Evolutionary conservation across 2,113 vertebrate species (phyloP).

Genomic region (Oenanthe oenanthe): DNA sequence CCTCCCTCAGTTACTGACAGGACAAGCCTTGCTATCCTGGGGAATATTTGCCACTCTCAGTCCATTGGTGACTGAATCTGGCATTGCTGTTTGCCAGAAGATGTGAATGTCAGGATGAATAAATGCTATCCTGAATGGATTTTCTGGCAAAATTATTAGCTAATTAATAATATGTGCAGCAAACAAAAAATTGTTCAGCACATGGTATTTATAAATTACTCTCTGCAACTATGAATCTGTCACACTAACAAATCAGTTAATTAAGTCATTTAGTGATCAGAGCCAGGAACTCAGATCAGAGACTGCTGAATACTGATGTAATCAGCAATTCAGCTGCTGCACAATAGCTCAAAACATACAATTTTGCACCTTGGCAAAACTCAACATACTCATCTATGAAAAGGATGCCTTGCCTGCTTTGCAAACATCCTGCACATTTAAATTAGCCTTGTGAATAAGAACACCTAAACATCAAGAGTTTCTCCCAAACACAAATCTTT

Average conservation of each 20-base stretch:
- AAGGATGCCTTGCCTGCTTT: not conserved
- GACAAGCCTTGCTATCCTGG: not conserved
- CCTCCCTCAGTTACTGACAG: not conserved
- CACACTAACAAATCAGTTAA: not conserved
- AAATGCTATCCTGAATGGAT: not conserved
- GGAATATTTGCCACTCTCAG: not conserved
- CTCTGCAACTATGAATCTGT: not conserved
- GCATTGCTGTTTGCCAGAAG: not conserved
- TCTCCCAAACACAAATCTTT: not conserved
- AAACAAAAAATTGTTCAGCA: conserved; percentile 35
- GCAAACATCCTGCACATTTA: not conserved
- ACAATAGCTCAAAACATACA: not conserved
- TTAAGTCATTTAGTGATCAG: conserved; percentile 38
- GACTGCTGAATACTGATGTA: not conserved
- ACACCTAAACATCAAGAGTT: not conserved
- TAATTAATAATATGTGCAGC: not conserved
- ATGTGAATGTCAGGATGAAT: not conserved
- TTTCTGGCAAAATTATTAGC: not conserved
- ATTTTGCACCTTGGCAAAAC: conserved; percentile 15
- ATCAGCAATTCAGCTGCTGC: not conserved
- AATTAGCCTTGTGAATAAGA: not conserved
- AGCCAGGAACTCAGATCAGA: conserved; percentile 33
- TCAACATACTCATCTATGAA: not conserved
- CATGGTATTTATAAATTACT: conserved; percentile 34
- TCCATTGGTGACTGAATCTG: not conserved